Evolutionary conservation across 2,888 invertebrate species (phyloP).

Genomic region (Agriotes lineatus): DNA sequence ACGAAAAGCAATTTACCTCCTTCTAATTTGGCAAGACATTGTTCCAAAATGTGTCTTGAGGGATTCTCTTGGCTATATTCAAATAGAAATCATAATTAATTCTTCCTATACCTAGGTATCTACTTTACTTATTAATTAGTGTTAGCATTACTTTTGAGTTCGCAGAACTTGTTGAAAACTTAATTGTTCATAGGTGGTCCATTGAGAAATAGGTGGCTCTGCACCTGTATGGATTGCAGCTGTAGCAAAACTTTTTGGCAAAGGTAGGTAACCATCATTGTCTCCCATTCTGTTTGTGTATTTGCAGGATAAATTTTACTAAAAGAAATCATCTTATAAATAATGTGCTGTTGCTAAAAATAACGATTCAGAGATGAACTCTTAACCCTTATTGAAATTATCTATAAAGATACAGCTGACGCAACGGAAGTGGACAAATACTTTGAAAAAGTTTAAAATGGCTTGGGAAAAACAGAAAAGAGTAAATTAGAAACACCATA

Average conservation of each 20-base stretch:
- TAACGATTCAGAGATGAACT: too few relatives aligned
- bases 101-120: too few relatives aligned
- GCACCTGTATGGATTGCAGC: slow-evolving; percentile 93
- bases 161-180: slow-evolving; percentile 86
- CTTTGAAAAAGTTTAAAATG: too few relatives aligned
- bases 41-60: slow-evolving; percentile 88
- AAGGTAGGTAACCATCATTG: slow-evolving; percentile 67
- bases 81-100: slow-evolving; percentile 77
- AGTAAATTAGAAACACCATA: too few relatives aligned
- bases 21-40: slow-evolving; percentile 91
- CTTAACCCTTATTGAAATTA: too few relatives aligned
- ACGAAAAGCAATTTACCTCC: slow-evolving; percentile 88
- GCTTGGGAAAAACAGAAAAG: too few relatives aligned
- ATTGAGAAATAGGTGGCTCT: slow-evolving; percentile 88
- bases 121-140: background rate
- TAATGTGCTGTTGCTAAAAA: too few relatives aligned
- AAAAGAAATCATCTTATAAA: too few relatives aligned
- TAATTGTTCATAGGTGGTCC: slow-evolving; percentile 94
- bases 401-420: too few relatives aligned
- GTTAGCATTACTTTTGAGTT: slow-evolving; percentile 76
- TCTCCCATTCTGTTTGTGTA: too few relatives aligned
- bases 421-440: too few relatives aligned
- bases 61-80: slow-evolving; percentile 97
- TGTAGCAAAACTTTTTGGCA: slow-evolving; percentile 84
- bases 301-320: too few relatives aligned